Evolutionary conservation across 2,113 vertebrate species (phyloP), one percentile per base, ranked within the genome.

Genomic region (Acanthisitta chloris): DNA sequence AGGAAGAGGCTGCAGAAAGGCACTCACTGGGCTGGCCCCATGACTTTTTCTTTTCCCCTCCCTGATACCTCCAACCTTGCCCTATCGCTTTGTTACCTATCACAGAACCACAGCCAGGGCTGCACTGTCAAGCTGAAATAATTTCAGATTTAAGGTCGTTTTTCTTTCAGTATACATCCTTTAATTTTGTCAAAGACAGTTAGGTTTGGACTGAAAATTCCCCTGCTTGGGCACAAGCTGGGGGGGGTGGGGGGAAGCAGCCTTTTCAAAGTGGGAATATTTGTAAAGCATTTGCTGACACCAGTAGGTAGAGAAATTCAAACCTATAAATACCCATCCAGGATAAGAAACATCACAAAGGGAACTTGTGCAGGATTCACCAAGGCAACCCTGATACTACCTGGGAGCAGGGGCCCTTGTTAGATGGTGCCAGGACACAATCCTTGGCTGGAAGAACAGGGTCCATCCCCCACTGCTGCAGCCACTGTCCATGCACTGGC

Each of bases 241-340:
- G 54, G 61, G 76, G 81, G 88, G 48, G 19, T 2, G 76, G 86
- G 90, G 61, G 5, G 6, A 38, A 51, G 81, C 54, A 94, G 90
- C 91, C 61, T 91, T 92, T 92, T 71, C 81, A 76, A 36, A 90
- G 71, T 3, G 57, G 92, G 86, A 89, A 79, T 81, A 45, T 92
- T 94, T 65, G 89, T 40, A 88, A 92, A 87, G 92, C 69, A 26
- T 78, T 94, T 92, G 86, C 91, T 89, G 81, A 87, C 84, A 84
- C 70, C 52, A 36, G 86, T 92, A 92, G 83, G 89, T 89, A 97
- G 89, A n/a, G 2, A 81, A 91, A 92, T 52, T 57, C 81, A 34
- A 85, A 84, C 70, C 69, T 91, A 81, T 86, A 79, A 91, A 93
- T 79, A 89, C 38, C 42, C 91, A 57, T 51, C 70, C 61, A 16